These are phyloP conservation scores for Ormyrus nitidulus DNA, from an alignment of 2,888 invertebrate species.

Conservation along the genomic window DNA sequence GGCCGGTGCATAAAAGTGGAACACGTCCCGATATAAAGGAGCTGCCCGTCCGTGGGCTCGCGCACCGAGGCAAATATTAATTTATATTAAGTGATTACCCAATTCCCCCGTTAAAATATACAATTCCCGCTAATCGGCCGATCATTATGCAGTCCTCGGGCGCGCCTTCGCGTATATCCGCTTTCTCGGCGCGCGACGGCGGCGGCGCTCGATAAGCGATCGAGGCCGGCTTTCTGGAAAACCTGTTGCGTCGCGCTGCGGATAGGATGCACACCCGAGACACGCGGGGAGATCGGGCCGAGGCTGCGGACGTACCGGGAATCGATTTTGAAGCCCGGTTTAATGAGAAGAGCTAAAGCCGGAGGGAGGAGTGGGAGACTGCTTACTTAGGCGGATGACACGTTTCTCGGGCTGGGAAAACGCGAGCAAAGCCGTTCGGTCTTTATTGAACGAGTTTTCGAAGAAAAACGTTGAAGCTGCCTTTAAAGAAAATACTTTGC, in stretches of 20 bases:
- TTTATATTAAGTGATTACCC: slow-evolving; percentile 56
- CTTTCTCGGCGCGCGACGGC: slow-evolving; percentile 1
- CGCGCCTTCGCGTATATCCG: slow-evolving; percentile 10
- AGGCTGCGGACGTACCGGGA: slow-evolving; percentile 30
- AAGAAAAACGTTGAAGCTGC: no score
- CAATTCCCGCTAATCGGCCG: slow-evolving; percentile 50
- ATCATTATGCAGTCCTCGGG: slow-evolving; percentile 47
- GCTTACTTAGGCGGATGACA: background rate
- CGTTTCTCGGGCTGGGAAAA: slow-evolving; percentile 16
- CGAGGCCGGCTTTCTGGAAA: slow-evolving; percentile 54
- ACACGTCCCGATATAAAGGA: slow-evolving; percentile 26
- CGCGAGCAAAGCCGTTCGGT: background rate
- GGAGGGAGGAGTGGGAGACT: background rate
- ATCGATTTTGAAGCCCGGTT: slow-evolving; percentile 43
- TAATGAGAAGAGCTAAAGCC: slow-evolving; percentile 14
- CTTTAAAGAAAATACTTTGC: background rate
- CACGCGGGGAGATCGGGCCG: background rate
- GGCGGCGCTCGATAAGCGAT: slow-evolving; percentile 42
- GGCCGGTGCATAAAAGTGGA: slow-evolving; percentile 5
- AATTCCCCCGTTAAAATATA: slow-evolving; percentile 54
- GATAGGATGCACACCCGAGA: slow-evolving; percentile 34
- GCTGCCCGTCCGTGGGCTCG: background rate
- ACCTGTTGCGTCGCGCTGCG: slow-evolving; percentile 47
- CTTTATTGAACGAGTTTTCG: no score
- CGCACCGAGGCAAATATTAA: slow-evolving; percentile 36